Evolutionary conservation across 2,797 vertebrate genomes (phyloP).

Genomic region (Microctenopoma steveboyesi): DNA sequence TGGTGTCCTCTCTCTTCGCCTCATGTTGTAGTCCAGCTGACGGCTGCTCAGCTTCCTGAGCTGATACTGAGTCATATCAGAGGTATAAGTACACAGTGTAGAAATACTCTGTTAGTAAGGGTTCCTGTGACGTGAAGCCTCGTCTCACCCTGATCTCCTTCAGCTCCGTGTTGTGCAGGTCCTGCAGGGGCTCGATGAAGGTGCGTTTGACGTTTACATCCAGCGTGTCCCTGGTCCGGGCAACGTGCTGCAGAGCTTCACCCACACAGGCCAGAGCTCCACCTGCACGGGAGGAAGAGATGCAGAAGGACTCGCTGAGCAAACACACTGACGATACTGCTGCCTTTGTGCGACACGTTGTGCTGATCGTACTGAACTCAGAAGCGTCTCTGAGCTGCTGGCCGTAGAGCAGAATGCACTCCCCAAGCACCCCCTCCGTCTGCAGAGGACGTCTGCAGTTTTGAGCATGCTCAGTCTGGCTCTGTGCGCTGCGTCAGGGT

Average conservation of each 20-base stretch:
- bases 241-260: constrained; percentile 90
- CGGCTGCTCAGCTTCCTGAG: constrained; percentile 93
- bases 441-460: constrained; percentile 84
- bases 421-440: constrained; percentile 91
- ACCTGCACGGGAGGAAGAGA: constrained; percentile 67
- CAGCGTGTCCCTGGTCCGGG: constrained; percentile 89
- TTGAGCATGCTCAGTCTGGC: constrained; percentile 92
- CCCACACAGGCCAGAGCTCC: constrained; percentile 86
- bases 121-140: too few species aligned
- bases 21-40: constrained; percentile 93
- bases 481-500: constrained; percentile 84
- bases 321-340: too few species aligned
- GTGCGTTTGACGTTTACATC: constrained; percentile 90
- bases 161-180: constrained; percentile 91
- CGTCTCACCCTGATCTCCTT: constrained; percentile 90
- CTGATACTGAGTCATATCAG: constrained; percentile 82
- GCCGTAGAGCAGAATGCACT: constrained; percentile 91
- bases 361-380: constrained; percentile 82
- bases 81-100: too few species aligned
- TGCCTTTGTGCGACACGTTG: too few species aligned
- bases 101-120: too few species aligned
- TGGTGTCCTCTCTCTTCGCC: constrained; percentile 87
- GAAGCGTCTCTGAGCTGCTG: constrained; percentile 89
- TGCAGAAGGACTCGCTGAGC: too few species aligned
- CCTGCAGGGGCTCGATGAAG: constrained; percentile 92